A percentile compares a stretch with the other conserved stretches of the same genome.
phyloP scores from a whole-genome alignment of 2,888 invertebrate genomes.

The Trissolcus japonicus region DNA sequence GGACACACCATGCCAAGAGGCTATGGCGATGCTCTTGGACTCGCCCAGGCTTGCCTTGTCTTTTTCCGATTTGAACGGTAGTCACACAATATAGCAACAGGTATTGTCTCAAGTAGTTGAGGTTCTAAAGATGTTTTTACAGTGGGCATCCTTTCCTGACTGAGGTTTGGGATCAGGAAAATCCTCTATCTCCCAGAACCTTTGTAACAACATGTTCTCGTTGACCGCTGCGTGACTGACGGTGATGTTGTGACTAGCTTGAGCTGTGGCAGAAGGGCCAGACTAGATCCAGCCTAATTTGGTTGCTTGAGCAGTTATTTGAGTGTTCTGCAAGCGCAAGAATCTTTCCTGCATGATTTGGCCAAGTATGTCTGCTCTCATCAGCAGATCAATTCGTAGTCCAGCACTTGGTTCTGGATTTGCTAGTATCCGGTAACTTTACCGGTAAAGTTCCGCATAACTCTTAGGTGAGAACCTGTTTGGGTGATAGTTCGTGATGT shows the following conservation, averaged over 20 bases:
- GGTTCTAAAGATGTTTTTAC: neutral
- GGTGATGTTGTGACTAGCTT: neutral
- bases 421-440: neutral
- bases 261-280: neutral
- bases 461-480: conserved; percentile 2
- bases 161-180: neutral
- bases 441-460: neutral
- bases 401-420: neutral
- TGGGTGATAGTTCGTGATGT: conserved; percentile 2
- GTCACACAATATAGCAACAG: neutral
- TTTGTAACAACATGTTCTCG: neutral
- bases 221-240: neutral
- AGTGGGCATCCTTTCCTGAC: neutral
- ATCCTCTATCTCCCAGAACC: conserved; percentile 1
- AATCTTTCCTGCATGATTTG: neutral
- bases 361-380: neutral
- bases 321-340: neutral
- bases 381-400: neutral
- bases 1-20: neutral
- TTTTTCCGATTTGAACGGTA: neutral
- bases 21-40: neutral
- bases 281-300: conserved; percentile 4
- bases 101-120: neutral
- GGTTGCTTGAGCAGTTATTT: conserved; percentile 6
- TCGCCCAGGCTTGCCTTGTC: neutral